phyloP scores from a whole-genome alignment of 2,113 vertebrate genomes.

The Odobenus rosmarus region DNA sequence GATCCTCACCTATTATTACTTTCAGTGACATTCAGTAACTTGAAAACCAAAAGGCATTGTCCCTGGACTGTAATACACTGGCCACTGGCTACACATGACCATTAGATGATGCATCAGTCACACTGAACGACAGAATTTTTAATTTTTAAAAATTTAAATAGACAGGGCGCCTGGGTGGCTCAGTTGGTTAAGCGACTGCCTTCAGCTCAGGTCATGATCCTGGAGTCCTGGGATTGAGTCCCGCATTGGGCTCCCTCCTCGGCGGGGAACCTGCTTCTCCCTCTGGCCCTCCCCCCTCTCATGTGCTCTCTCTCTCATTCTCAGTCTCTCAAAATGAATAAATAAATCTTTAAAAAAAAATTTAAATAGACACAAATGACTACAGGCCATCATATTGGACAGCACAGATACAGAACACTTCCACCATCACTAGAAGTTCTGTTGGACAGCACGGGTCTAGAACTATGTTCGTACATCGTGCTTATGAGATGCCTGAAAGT shows the following conservation, averaged over 20 bases:
- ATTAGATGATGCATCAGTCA: background rate
- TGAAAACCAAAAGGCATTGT: background rate
- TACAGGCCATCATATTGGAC: background rate
- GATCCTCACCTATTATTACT: background rate
- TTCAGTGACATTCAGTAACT: background rate
- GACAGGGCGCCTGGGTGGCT: too few species aligned
- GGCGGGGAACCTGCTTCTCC: too few species aligned
- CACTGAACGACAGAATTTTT: background rate
- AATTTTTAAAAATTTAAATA: background rate
- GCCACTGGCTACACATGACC: background rate
- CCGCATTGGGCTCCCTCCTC: too few species aligned
- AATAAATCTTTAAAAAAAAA: too few species aligned
- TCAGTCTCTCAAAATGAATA: too few species aligned
- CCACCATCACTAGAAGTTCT: background rate
- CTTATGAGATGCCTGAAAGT: background rate
- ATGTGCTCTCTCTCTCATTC: too few species aligned
- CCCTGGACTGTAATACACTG: background rate
- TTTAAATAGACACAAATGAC: background rate
- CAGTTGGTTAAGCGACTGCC: too few species aligned
- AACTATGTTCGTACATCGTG: background rate
- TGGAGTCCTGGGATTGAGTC: too few species aligned
- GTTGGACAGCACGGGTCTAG: background rate
- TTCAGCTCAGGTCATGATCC: too few species aligned
- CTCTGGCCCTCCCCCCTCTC: too few species aligned
- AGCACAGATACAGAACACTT: background rate